Base-by-base conservation (phyloP, 2,888 invertebrate species). In the Elaeidobius kamerunicus region DNA sequence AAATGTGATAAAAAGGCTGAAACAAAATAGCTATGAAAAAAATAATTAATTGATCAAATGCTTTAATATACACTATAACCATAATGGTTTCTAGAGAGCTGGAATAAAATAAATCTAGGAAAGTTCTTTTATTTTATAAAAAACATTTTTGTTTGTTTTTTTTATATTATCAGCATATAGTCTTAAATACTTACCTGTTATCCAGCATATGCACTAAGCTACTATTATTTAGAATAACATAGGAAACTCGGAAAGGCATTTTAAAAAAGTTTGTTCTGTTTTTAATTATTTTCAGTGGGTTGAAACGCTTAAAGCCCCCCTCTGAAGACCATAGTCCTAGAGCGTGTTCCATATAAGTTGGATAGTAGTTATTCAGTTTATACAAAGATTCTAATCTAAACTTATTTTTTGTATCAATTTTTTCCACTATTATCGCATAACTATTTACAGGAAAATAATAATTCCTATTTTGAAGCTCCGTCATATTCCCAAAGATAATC, bases 121-220 rank as follows among this genome's bases (percentile, higher is more conserved):
- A n/a, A n/a, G n/a, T n/a, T n/a, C n/a, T n/a, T n/a, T n/a, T n/a
- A n/a, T n/a, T n/a, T n/a, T n/a, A n/a, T n/a, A n/a, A n/a, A n/a
- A n/a, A n/a, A n/a, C n/a, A n/a, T n/a, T n/a, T n/a, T n/a, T n/a
- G n/a, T n/a, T n/a, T n/a, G n/a, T n/a, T n/a, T n/a, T n/a, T n/a
- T n/a, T n/a, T n/a, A n/a, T n/a, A n/a, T n/a, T n/a, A n/a, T n/a
- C n/a, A n/a, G n/a, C n/a, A n/a, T n/a, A n/a, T n/a, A n/a, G n/a
- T n/a, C n/a, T n/a, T n/a, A n/a, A n/a, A n/a, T 19, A 16, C 34
- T 54, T 60, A 64, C 58, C 62, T 61, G 40, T 61, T 61, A 48
- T 60, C 60, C 28, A 58, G 62, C 49, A 59, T 16, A 46, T 60
- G 52, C n/a, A 52, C 15, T 38, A 56, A 40, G 17, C 55, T 56